Conservation (phyloP, 2,113 vertebrate genomes). For the Chaenocephalus aceratus region DNA sequence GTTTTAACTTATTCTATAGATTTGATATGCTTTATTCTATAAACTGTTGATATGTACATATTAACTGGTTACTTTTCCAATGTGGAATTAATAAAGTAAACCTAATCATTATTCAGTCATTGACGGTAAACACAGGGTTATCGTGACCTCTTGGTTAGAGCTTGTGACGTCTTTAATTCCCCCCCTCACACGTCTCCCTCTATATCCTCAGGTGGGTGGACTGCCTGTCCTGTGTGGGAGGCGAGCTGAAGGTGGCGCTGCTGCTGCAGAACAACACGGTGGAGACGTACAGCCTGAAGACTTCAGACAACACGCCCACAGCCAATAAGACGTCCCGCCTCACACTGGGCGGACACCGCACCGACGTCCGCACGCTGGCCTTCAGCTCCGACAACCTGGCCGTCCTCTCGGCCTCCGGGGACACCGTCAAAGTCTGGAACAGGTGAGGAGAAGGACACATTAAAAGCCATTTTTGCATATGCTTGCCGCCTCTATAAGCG, state of each 20-base stretch:
- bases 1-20: too few species aligned
- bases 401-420: constrained; percentile 92
- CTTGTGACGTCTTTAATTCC: too few species aligned
- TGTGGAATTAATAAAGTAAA: too few species aligned
- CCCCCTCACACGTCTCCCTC: not conserved
- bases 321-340: constrained; percentile 85
- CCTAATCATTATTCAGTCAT: too few species aligned
- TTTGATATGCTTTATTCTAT: too few species aligned
- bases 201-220: constrained; percentile 88
- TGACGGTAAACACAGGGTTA: too few species aligned
- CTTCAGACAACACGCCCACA: constrained; percentile 69
- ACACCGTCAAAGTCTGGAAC: constrained; percentile 97
- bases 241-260: constrained; percentile 90
- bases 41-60: too few species aligned
- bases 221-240: constrained; percentile 85
- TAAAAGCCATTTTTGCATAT: too few species aligned
- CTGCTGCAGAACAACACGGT: constrained; percentile 95
- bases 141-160: too few species aligned
- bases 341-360: constrained; percentile 91
- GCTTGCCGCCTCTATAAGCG: too few species aligned
- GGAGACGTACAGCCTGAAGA: constrained; percentile 87
- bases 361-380: constrained; percentile 91
- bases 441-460: constrained; percentile 80
- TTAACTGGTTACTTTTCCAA: too few species aligned
- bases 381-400: constrained; percentile 98